These are phyloP conservation scores for Montipora efflorescens DNA, from an alignment of 64 coral and sea anemone species.

Conservation along the genomic window DNA sequence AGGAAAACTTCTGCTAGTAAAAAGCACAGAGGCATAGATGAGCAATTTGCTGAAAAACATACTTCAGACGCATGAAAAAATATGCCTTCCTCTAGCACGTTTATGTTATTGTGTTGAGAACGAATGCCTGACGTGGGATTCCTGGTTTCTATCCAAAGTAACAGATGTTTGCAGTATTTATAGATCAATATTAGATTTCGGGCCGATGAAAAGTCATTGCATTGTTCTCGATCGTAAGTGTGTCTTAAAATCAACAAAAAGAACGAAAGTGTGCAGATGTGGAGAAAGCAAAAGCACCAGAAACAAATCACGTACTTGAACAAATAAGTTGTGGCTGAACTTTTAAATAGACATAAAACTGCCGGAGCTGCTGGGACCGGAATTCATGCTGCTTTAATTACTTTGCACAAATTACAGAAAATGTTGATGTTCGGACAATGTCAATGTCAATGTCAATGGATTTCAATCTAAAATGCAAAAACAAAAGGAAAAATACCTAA, in stretches of 20 bases:
- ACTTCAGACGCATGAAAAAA: neutral
- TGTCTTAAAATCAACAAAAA: neutral
- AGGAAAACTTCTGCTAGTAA: neutral
- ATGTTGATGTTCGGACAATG: too few species aligned
- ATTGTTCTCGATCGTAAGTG: neutral
- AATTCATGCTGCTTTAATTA: too few species aligned
- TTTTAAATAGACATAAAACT: too few species aligned
- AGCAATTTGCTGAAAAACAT: neutral
- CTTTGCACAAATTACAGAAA: too few species aligned
- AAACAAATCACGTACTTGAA: neutral
- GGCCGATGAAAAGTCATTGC: neutral
- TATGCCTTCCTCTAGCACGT: neutral
- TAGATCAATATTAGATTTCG: constrained; percentile 5
- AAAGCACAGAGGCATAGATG: neutral
- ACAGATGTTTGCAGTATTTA: neutral
- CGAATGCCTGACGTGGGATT: neutral
- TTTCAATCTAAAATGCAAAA: too few species aligned
- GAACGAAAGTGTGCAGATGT: neutral
- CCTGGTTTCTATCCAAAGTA: constrained; percentile 16
- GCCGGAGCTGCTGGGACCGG: neutral
- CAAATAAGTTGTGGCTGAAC: too few species aligned
- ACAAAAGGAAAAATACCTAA: too few species aligned
- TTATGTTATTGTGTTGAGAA: neutral
- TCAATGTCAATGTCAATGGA: too few species aligned
- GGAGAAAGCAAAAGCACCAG: neutral